Evolutionary conservation across 1,140 invertebrate species (phyloP).

Genomic region (Apis florea): DNA sequence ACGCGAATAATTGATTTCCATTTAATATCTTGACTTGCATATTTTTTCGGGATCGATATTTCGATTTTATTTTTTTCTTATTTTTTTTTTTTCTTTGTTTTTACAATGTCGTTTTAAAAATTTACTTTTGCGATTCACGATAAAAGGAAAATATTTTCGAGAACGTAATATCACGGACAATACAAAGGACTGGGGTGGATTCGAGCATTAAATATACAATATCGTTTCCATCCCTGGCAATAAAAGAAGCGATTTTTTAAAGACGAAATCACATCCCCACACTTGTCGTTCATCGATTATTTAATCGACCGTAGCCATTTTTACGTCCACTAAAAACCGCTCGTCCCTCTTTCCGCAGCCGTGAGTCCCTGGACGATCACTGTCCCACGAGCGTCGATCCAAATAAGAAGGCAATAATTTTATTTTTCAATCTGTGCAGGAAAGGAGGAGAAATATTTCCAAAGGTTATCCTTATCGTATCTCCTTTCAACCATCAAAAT

Average conservation of each 20-base stretch:
- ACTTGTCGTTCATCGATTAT: constrained; percentile 71
- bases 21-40: too few relatives aligned
- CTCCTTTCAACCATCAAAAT: too few relatives aligned
- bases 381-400: constrained; percentile 28
- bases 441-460: background rate
- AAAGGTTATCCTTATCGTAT: too few relatives aligned
- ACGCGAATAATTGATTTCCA: background rate
- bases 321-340: constrained; percentile 69
- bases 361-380: constrained; percentile 39
- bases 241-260: constrained; percentile 19
- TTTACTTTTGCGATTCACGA: background rate
- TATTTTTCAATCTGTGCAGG: constrained; percentile 37
- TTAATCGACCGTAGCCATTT: constrained; percentile 71
- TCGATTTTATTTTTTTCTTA: too few relatives aligned
- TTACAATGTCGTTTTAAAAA: too few relatives aligned
- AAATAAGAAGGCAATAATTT: constrained; percentile 41
- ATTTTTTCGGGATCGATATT: too few relatives aligned
- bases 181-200: background rate
- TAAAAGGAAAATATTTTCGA: background rate
- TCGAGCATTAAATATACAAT: background rate
- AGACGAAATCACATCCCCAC: constrained; percentile 67
- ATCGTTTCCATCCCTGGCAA: background rate
- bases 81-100: too few relatives aligned
- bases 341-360: constrained; percentile 53
- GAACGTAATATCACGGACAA: background rate